phyloP scores from a whole-genome alignment of 2,797 vertebrate genomes.

The Ctenosaura bakeri region DNA sequence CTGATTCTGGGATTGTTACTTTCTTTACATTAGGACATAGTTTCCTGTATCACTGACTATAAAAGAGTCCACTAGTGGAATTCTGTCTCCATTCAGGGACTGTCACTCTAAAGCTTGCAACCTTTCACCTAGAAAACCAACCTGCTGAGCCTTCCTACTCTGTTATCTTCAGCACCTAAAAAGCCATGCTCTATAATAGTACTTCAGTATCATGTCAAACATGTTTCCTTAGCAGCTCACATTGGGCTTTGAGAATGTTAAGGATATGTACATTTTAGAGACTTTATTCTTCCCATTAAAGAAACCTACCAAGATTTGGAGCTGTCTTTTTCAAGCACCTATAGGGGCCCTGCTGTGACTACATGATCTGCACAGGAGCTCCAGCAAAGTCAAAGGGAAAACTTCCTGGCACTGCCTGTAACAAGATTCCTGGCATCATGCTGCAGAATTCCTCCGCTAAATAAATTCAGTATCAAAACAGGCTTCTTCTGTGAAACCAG shows the following conservation, averaged over 20 bases:
- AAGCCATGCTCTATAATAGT: neutral
- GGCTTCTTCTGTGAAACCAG: slow-evolving; percentile 40
- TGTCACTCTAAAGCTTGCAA: slow-evolving; percentile 10
- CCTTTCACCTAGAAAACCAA: slow-evolving; percentile 30
- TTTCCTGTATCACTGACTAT: neutral
- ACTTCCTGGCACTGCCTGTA: slow-evolving; percentile 36
- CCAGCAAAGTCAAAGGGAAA: neutral
- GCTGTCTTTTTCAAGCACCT: neutral
- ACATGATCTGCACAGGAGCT: slow-evolving; percentile 18
- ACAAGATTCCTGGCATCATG: slow-evolving; percentile 6
- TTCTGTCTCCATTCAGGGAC: neutral
- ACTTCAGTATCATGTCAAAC: neutral
- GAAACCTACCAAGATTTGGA: neutral
- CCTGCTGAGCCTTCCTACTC: neutral
- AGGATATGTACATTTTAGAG: neutral
- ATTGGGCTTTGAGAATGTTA: neutral
- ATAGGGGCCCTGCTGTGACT: neutral
- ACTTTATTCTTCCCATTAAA: neutral
- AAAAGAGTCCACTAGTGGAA: neutral
- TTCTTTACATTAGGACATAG: neutral
- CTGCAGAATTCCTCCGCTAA: slow-evolving; percentile 45
- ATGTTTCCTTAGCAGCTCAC: neutral
- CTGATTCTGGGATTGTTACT: neutral
- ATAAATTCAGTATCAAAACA: slow-evolving; percentile 40
- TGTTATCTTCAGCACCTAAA: neutral